Evolutionary conservation across 2,797 vertebrate genomes (phyloP).

Genomic region (Pipistrellus pygmaeus): DNA sequence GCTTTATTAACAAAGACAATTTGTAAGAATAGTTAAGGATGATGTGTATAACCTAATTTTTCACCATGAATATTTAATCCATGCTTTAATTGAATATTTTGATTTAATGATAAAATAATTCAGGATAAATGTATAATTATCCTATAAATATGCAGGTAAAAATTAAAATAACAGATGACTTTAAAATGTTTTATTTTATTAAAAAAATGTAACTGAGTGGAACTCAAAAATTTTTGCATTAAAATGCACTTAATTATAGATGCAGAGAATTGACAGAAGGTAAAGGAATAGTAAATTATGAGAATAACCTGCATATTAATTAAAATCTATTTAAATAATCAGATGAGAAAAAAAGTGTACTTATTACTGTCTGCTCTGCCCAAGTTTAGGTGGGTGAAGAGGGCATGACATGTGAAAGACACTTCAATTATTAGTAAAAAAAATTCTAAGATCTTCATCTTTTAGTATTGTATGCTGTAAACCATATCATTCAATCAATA

Average conservation of each 20-base stretch:
- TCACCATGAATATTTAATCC: constrained; percentile 71
- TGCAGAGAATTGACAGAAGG: not conserved
- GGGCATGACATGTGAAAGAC: not conserved
- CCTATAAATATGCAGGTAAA: constrained; percentile 38
- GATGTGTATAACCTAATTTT: constrained; percentile 59
- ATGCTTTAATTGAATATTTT: constrained; percentile 67
- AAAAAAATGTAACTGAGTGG: constrained; percentile 14
- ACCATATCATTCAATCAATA: too few species aligned
- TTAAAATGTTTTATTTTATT: constrained; percentile 15
- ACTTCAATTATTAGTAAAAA: not conserved
- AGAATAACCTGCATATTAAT: not conserved
- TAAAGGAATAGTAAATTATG: not conserved
- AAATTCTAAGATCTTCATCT: not conserved
- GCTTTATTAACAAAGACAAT: constrained; percentile 71
- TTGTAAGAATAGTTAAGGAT: constrained; percentile 62
- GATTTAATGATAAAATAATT: constrained; percentile 72
- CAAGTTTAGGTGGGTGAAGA: not conserved
- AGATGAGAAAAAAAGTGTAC: not conserved
- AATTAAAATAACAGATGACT: constrained; percentile 61
- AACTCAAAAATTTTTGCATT: not conserved
- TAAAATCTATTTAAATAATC: not conserved
- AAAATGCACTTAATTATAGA: constrained; percentile 38
- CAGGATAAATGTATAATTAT: constrained; percentile 59
- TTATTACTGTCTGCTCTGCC: not conserved
- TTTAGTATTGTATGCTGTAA: not conserved